Percentiles rank a stretch among this genome's conserved stretches.
phyloP scores from a whole-genome alignment of 2,888 invertebrate species.

The Rapana venosa region DNA sequence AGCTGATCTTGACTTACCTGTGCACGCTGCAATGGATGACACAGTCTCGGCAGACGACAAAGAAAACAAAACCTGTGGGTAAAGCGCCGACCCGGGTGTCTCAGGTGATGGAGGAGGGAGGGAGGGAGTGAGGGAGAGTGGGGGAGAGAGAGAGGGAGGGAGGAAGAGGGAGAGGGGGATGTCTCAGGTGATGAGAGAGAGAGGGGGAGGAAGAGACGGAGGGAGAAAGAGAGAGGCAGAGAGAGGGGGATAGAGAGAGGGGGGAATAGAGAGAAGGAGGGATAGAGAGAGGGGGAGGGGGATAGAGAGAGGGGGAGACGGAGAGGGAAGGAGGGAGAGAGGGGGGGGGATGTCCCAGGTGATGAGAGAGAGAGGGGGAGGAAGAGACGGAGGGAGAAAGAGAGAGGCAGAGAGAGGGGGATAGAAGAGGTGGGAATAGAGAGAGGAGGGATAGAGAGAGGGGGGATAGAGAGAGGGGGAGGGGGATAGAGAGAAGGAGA shows the following conservation, averaged over 20 bases:
- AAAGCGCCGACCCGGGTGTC: background rate
- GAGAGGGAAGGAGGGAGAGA: too few species aligned
- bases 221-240: too few species aligned
- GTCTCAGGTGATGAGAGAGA: too few species aligned
- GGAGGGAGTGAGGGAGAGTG: background rate
- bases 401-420: background rate
- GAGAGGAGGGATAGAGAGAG: too few species aligned
- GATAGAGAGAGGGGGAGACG: background rate
- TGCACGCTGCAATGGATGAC: slow-evolving; percentile 50
- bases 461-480: too few species aligned
- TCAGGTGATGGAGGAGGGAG: background rate
- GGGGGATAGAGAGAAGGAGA: too few species aligned
- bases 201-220: too few species aligned
- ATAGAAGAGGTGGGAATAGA: background rate
- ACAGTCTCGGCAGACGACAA: background rate
- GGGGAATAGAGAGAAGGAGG: background rate
- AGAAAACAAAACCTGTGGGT: background rate
- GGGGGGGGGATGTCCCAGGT: too few species aligned
- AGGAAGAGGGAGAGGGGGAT: background rate
- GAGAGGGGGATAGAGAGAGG: too few species aligned
- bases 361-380: background rate
- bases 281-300: background rate
- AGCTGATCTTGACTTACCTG: too few species aligned
- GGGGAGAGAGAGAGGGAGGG: background rate
- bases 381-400: background rate